phyloP scores from a whole-genome alignment of 1,140 invertebrate species.

The Drosophila erecta region DNA sequence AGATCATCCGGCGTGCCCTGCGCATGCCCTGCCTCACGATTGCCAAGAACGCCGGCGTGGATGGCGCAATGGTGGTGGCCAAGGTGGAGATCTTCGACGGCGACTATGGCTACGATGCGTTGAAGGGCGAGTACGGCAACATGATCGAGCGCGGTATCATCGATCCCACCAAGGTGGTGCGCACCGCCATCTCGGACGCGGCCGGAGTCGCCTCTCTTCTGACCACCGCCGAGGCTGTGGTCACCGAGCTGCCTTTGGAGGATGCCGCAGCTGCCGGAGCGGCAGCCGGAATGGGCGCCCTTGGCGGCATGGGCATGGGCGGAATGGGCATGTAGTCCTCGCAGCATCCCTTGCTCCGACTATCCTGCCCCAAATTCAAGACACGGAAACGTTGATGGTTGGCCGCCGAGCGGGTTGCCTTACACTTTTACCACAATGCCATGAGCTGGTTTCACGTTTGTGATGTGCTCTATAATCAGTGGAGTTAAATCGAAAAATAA shows the following conservation, averaged over 20 bases:
- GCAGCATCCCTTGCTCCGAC: background rate
- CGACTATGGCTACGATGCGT: conserved; percentile 97
- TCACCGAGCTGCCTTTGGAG: conserved; percentile 97
- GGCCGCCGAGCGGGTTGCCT: too few relatives aligned
- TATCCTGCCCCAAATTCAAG: background rate
- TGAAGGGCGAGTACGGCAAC: conserved; percentile 97
- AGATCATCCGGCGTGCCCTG: conserved; percentile 96
- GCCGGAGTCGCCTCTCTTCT: conserved; percentile 98
- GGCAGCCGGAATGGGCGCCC: conserved; percentile 6
- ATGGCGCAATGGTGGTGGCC: conserved; percentile 97
- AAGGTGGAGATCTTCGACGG: conserved; percentile 92
- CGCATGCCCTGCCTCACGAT: conserved; percentile 97
- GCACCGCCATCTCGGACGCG: conserved; percentile 99
- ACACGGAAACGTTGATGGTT: background rate
- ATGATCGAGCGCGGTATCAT: conserved; percentile 99
- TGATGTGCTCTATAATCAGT: too few relatives aligned
- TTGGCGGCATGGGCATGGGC: conserved; percentile 55
- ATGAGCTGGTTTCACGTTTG: too few relatives aligned
- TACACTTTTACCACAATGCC: background rate
- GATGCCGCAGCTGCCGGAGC: conserved; percentile 87
- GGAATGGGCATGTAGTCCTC: conserved; percentile 53
- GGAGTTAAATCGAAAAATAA: too few relatives aligned
- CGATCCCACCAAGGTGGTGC: conserved; percentile 99
- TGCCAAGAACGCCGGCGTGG: conserved; percentile 97
- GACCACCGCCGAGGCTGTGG: conserved; percentile 98